Percentiles rank a stretch among this genome's conserved stretches.
phyloP scores from a whole-genome alignment of 2,113 vertebrate genomes.

The Podarcis muralis region DNA sequence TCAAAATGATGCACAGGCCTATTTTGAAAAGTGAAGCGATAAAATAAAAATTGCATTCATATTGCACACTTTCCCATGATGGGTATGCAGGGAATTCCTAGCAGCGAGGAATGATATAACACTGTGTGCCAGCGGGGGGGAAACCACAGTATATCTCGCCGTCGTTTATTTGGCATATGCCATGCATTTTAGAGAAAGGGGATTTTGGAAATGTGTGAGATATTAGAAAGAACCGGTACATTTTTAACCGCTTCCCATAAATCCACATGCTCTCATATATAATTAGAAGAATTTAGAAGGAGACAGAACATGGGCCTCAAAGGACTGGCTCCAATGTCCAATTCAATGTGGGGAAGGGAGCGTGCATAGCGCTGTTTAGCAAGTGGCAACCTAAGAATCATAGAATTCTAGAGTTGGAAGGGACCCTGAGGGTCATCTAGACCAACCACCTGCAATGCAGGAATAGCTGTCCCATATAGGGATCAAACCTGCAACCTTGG shows the following conservation, averaged over 20 bases:
- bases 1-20: slow-evolving; percentile 13
- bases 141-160: not conserved
- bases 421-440: no score
- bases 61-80: slow-evolving; percentile 13
- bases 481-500: no score
- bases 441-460: no score
- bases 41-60: slow-evolving; percentile 25
- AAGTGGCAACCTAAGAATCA: not conserved
- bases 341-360: no score
- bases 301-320: not conserved
- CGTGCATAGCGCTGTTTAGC: not conserved
- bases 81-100: not conserved
- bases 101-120: not conserved
- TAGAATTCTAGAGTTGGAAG: no score
- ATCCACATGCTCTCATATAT: not conserved
- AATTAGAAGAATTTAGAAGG: not conserved
- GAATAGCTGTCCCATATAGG: no score
- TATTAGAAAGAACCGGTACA: not conserved
- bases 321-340: not conserved
- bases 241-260: not conserved
- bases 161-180: not conserved
- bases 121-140: not conserved
- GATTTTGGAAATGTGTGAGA: not conserved
- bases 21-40: slow-evolving; percentile 16
- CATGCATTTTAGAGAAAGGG: not conserved